Base-by-base conservation (phyloP, 2,113 vertebrate species). In the Muntiacus muntjak region DNA sequence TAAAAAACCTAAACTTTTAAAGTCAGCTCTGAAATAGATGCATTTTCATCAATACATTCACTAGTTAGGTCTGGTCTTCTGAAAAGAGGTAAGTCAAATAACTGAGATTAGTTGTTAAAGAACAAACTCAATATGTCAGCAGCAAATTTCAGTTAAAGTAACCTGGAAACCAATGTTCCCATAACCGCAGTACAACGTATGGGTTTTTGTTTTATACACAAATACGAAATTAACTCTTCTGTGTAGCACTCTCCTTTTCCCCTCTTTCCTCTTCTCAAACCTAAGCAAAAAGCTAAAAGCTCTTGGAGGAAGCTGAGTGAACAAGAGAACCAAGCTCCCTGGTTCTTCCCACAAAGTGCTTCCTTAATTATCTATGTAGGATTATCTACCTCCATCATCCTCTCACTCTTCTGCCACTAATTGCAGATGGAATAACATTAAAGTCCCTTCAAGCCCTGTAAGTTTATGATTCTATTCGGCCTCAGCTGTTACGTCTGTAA, bases 1-100 rank as follows among this genome's bases (percentile, higher is more conserved):
- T 96, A 97, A 97, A 97, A 97, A 95, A 98, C 95, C 54, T 95
- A 88, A 97, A 89, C 40, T 88, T 90, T 93, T 95, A 76, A 93
- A 94, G 92, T 98, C 62, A 93, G 81, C 95, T 98, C 92, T 98
- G 94, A 98, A 97, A 98, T 36, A 98, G 6, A 95, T 94, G 52
- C 81, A 98, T 97, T 97, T 74, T 90, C 90, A 93, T 84, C 47
- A 97, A 95, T 71, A 95, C 91, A 95, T 97, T 98, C 92, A 96
- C 87, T 95, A 89, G 47, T 96, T 98, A 98, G 86, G 97, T 92
- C 81, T 95, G 89, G 92, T 98, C 64, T 97, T 96, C 28, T 98
- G 86, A 78, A 92, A 94, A 23, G 82, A 13, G 23, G 36, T 88
- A 88, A 97, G 79, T 47, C 6, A 91, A 64, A 43, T 1, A 40